These are phyloP conservation scores for Parnassius mnemosyne DNA, from an alignment of 2,888 invertebrate genomes.

Conservation along the genomic window DNA sequence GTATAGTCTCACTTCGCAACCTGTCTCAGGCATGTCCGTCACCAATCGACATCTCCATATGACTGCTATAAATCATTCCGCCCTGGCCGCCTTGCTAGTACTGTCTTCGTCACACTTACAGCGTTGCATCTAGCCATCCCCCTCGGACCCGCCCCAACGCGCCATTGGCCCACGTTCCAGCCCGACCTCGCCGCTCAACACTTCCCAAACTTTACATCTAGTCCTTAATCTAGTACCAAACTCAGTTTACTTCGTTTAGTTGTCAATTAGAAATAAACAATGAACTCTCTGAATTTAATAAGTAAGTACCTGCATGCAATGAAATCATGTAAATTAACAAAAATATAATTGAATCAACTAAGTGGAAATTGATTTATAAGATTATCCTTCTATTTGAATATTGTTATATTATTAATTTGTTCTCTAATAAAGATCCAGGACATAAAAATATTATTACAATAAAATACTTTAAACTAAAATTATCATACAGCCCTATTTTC, in stretches of 20 bases:
- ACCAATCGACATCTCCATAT: not conserved
- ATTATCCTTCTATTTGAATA: too few species aligned
- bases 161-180: constrained; percentile 9
- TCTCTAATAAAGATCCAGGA: too few species aligned
- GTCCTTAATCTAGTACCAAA: constrained; percentile 14
- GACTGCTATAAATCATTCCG: constrained; percentile 32
- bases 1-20: not conserved
- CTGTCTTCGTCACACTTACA: constrained; percentile 35
- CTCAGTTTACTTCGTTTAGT: constrained; percentile 11
- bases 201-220: constrained; percentile 24
- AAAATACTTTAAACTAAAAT: too few species aligned
- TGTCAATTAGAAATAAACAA: constrained; percentile 3
- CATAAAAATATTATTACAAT: too few species aligned
- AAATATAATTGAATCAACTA: too few species aligned
- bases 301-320: too few species aligned
- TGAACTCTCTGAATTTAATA: not conserved
- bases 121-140: constrained; percentile 34
- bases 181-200: constrained; percentile 8
- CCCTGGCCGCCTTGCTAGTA: constrained; percentile 38
- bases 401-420: too few species aligned
- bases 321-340: too few species aligned
- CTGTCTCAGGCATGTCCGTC: constrained; percentile 10
- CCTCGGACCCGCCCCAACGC: constrained; percentile 46
- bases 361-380: too few species aligned
- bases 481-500: too few species aligned